A percentile compares a stretch with the other conserved stretches of the same genome.
Evolutionary conservation across 2,888 invertebrate genomes (phyloP).

Genomic region (Malachius bipustulatus): DNA sequence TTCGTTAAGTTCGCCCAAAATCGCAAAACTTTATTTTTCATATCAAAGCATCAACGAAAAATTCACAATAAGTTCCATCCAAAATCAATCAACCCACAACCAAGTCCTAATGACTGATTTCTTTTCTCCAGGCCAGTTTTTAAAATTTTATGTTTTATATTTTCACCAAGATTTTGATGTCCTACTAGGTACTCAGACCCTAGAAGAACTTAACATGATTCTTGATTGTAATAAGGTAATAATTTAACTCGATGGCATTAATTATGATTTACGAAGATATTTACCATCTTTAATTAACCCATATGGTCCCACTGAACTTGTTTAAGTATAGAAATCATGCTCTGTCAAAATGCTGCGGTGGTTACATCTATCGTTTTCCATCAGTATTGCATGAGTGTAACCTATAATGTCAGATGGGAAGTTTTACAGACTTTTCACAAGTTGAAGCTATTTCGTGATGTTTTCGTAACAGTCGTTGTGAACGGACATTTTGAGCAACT

Average conservation of each 20-base stretch:
- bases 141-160: neutral
- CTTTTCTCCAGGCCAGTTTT: neutral
- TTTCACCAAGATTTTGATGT: neutral
- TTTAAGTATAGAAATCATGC: too few relatives aligned
- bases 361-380: too few relatives aligned
- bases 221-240: neutral
- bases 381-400: too few relatives aligned
- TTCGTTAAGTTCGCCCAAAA: neutral
- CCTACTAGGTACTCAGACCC: constrained; percentile 1
- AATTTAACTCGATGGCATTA: neutral
- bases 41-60: neutral
- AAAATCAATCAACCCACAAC: neutral
- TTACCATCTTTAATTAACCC: neutral
- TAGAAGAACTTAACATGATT: neutral
- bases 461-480: too few relatives aligned
- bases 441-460: too few relatives aligned
- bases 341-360: too few relatives aligned
- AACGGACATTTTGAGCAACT: too few relatives aligned
- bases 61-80: neutral
- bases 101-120: neutral
- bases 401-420: too few relatives aligned
- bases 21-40: neutral
- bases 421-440: too few relatives aligned
- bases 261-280: constrained; percentile 1
- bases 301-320: neutral